A percentile compares a stretch with the other conserved stretches of the same genome.
phyloP scores from a whole-genome alignment of 1,140 invertebrate genomes.

The Anastrepha ludens region DNA sequence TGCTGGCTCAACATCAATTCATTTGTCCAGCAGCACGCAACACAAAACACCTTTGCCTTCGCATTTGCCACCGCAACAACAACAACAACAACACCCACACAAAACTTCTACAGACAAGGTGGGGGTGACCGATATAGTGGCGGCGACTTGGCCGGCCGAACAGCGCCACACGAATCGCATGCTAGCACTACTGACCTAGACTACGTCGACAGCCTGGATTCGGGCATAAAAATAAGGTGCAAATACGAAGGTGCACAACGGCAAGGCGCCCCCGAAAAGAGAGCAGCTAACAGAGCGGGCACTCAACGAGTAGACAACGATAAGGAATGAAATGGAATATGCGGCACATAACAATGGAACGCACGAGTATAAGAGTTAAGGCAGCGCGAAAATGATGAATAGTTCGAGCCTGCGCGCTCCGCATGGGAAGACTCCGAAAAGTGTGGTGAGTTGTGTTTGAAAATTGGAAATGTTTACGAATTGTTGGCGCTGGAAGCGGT shows the following conservation, averaged over 20 bases:
- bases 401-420: background rate
- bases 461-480: background rate
- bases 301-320: background rate
- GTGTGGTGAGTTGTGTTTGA: conserved; percentile 34
- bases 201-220: conserved; percentile 50
- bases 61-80: background rate
- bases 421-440: conserved; percentile 22
- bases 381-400: background rate
- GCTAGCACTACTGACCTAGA: conserved; percentile 57
- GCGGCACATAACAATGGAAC: background rate
- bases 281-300: background rate
- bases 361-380: conserved; percentile 2
- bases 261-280: background rate
- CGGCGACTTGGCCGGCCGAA: conserved; percentile 28
- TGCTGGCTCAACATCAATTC: conserved; percentile 25
- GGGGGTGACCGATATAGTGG: background rate
- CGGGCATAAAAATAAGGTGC: conserved; percentile 13
- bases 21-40: conserved; percentile 33
- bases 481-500: background rate
- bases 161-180: conserved; percentile 1
- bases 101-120: background rate
- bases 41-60: background rate
- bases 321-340: conserved; percentile 20
- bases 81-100: conserved; percentile 28
- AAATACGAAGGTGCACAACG: conserved; percentile 22